phyloP scores from a whole-genome alignment of 2,888 invertebrate species.

The Criorhina ranunculi region DNA sequence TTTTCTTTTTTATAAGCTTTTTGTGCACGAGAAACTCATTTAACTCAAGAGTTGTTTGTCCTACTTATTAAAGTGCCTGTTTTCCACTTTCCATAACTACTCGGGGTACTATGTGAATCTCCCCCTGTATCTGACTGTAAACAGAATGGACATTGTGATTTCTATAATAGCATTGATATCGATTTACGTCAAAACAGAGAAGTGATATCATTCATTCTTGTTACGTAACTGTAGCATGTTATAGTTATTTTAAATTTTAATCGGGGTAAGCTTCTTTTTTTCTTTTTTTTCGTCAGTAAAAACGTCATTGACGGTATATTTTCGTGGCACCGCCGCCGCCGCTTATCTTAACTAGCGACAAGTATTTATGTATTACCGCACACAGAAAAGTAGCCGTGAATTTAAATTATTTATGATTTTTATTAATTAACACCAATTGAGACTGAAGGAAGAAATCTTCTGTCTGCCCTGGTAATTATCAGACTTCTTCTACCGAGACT shows the following conservation, averaged over 20 bases:
- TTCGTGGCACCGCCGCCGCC: neutral
- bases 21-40: constrained; percentile 40
- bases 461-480: constrained; percentile 75
- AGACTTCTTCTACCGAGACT: constrained; percentile 55
- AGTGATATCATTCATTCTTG: constrained; percentile 58
- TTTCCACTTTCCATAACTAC: constrained; percentile 21
- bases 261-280: constrained; percentile 40
- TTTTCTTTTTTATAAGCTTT: constrained; percentile 1
- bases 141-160: constrained; percentile 23
- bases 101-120: constrained; percentile 8
- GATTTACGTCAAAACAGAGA: constrained; percentile 58
- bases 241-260: constrained; percentile 35
- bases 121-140: constrained; percentile 5
- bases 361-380: constrained; percentile 2
- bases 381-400: constrained; percentile 58
- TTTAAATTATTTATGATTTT: constrained; percentile 73
- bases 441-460: constrained; percentile 69
- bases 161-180: constrained; percentile 53
- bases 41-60: constrained; percentile 30
- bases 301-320: constrained; percentile 38
- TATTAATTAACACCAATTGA: constrained; percentile 77
- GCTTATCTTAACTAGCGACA: constrained; percentile 59
- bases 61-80: constrained; percentile 31
- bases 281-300: neutral
- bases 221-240: constrained; percentile 41